Conservation (phyloP, 2,888 invertebrate genomes). For the Chromoteleia sp. region DNA sequence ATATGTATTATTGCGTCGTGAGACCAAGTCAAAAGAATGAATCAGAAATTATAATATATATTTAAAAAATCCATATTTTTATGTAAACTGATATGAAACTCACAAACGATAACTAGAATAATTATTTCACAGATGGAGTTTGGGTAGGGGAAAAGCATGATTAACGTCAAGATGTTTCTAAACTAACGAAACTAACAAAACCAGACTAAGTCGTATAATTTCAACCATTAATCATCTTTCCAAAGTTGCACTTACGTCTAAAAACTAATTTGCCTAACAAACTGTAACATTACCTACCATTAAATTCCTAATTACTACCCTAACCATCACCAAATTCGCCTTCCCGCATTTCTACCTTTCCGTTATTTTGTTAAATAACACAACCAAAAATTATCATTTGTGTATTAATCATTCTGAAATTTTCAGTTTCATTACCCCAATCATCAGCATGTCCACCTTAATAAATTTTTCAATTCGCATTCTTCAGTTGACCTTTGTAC, state of each 20-base stretch:
- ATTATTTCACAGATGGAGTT: slow-evolving; percentile 5
- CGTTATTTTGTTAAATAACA: background rate
- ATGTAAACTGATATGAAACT: too few relatives aligned
- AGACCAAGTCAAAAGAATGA: too few relatives aligned
- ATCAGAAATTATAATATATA: too few relatives aligned
- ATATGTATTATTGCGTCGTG: too few relatives aligned
- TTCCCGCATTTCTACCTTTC: background rate
- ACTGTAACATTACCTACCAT: slow-evolving; percentile 27
- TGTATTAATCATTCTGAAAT: too few relatives aligned
- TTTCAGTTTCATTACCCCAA: too few relatives aligned
- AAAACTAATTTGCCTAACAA: slow-evolving; percentile 42
- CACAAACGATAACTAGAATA: background rate
- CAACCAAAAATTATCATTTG: background rate
- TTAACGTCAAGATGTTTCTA: slow-evolving; percentile 22
- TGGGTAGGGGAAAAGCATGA: slow-evolving; percentile 7
- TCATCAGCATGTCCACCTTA: too few relatives aligned
- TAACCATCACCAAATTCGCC: background rate
- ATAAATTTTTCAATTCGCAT: background rate
- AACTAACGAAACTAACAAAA: slow-evolving; percentile 25
- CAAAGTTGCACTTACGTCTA: slow-evolving; percentile 20
- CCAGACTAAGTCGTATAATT: slow-evolving; percentile 21
- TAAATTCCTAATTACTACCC: slow-evolving; percentile 23
- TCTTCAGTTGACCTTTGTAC: background rate
- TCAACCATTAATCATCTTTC: slow-evolving; percentile 36
- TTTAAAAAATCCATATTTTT: too few relatives aligned